Conservation (phyloP, 2,888 invertebrate genomes). For the Dinocampus coccinellae region DNA sequence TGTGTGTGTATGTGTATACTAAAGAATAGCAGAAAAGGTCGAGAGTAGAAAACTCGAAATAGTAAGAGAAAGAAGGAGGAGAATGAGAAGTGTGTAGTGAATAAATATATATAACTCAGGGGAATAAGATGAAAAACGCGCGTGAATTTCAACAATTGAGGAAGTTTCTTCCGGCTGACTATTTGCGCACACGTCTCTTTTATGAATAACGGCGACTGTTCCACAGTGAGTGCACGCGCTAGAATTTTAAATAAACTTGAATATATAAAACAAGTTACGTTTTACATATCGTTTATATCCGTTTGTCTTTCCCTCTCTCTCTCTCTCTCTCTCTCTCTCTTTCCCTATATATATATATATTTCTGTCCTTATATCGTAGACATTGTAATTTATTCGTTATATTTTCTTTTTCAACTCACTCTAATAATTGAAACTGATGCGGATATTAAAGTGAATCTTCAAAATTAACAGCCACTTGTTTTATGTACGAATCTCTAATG, state of each 20-base stretch:
- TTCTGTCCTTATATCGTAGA: too few species aligned
- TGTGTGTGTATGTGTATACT: too few species aligned
- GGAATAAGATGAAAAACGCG: conserved; percentile 36
- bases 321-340: neutral
- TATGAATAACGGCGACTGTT: conserved; percentile 53
- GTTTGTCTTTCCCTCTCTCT: neutral
- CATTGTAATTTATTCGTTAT: neutral
- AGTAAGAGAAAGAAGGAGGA: too few species aligned
- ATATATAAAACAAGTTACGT: conserved; percentile 47
- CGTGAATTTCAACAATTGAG: conserved; percentile 32
- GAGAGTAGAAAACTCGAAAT: too few species aligned
- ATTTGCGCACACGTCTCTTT: conserved; percentile 33
- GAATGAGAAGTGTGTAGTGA: neutral
- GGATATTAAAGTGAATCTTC: neutral
- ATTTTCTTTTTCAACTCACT: neutral
- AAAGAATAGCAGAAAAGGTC: too few species aligned
- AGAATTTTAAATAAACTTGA: conserved; percentile 48
- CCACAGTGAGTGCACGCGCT: conserved; percentile 47
- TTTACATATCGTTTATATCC: conserved; percentile 28
- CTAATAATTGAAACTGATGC: conserved; percentile 20
- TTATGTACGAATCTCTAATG: neutral
- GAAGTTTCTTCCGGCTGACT: conserved; percentile 2
- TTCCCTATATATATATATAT: neutral
- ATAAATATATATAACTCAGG: conserved; percentile 3
- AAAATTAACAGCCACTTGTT: neutral